Evolutionary conservation across 1,140 invertebrate genomes (phyloP), one percentile per base, ranked within the genome.

Genomic region (Leucophenga varia): DNA sequence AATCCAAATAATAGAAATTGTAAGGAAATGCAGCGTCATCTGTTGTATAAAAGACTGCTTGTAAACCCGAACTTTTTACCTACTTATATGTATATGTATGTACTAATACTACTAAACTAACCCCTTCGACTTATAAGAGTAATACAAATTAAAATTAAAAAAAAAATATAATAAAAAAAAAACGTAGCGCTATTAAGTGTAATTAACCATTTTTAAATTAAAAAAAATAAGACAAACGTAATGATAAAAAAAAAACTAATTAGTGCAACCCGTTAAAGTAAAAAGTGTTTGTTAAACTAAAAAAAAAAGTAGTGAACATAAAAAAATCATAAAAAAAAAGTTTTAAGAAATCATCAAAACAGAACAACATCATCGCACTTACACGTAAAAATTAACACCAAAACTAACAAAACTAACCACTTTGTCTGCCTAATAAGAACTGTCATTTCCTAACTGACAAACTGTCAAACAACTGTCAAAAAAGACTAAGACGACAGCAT

Each of bases 1-100:
- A n/a, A n/a, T n/a, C n/a, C n/a, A n/a, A n/a, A n/a, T n/a, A n/a
- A n/a, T n/a, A n/a, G 37, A 28, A 22, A 12, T 43, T 32, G 37
- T 20, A 19, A 6, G n/a, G 5, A 9, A 14, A 18, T 30, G 6
- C 5, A 10, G 12, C 4, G 8, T 13, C 16, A 17, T 21, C 14
- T 5, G n/a, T n/a, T n/a, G n/a, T n/a, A n/a, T n/a, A n/a, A 22
- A 40, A 40, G 38, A 40, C 38, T 40, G 38, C 38, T 40, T 40
- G 21, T 22, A 40, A 22, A 20, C n/a, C n/a, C n/a, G 34, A 36
- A 36, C 14, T 36, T 36, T 36, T 3, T 16, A 36, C 12, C 12
- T 28, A 28, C 25, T 28, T 28, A 28, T 16, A 16, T 36, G 8
- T 36, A 36, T 14, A 36, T 17, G 14, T 14, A 36, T 14, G 16